Conservation (phyloP, 1,140 invertebrate genomes). For the Caenorhabditis inopinata region DNA sequence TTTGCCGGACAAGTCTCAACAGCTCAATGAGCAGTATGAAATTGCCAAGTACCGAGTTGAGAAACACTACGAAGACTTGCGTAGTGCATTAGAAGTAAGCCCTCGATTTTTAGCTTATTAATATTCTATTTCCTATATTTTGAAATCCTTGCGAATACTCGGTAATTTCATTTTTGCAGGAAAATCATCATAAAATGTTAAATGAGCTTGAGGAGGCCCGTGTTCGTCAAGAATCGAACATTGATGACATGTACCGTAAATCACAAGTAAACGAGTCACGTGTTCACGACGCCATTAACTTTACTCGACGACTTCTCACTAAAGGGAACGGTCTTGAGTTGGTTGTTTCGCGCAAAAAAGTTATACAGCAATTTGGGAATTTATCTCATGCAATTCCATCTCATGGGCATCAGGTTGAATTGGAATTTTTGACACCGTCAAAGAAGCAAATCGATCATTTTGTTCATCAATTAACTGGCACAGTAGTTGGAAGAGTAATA, state of each 20-base stretch:
- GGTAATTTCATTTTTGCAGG: neutral
- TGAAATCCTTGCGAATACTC: neutral
- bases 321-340: slow-evolving; percentile 45
- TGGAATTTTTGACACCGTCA: slow-evolving; percentile 33
- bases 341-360: slow-evolving; percentile 46
- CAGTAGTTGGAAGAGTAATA: slow-evolving; percentile 18
- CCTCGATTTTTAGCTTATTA: neutral
- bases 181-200: neutral
- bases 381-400: slow-evolving; percentile 46
- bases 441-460: slow-evolving; percentile 40
- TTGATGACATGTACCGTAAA: slow-evolving; percentile 46
- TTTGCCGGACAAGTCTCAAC: slow-evolving; percentile 33
- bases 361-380: slow-evolving; percentile 46
- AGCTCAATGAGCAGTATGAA: slow-evolving; percentile 43
- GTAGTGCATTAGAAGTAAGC: neutral
- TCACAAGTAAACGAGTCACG: slow-evolving; percentile 42
- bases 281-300: slow-evolving; percentile 49
- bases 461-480: slow-evolving; percentile 32
- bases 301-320: slow-evolving; percentile 43
- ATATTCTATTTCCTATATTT: too few species aligned
- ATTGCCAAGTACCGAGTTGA: slow-evolving; percentile 35
- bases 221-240: slow-evolving; percentile 18
- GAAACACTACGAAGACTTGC: slow-evolving; percentile 28
- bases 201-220: slow-evolving; percentile 42
- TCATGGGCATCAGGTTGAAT: slow-evolving; percentile 38